These are phyloP conservation scores for Deilephila porcellus DNA, from an alignment of 2,888 invertebrate species.

Conservation along the genomic window DNA sequence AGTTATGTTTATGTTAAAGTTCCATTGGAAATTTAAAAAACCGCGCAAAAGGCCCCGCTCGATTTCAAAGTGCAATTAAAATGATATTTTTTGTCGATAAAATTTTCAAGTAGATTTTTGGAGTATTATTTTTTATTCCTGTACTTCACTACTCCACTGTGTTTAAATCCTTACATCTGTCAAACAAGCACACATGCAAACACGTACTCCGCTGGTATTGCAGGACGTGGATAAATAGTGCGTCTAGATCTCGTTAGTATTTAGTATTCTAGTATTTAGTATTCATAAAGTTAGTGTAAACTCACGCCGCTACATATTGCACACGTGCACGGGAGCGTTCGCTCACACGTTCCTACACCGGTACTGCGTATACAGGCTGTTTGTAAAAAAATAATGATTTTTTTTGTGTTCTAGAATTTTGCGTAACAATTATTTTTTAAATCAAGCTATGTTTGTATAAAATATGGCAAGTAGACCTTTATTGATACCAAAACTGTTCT, in stretches of 20 bases:
- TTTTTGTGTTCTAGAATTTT: no score
- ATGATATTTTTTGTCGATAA: no score
- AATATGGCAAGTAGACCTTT: no score
- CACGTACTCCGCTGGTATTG: conserved; percentile 44
- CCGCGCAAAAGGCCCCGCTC: no score
- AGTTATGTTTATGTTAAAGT: no score
- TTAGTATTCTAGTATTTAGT: conserved; percentile 42
- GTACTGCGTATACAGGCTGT: neutral
- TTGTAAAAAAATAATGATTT: neutral
- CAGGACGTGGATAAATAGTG: conserved; percentile 51
- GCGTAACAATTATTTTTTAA: no score
- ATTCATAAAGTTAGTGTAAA: conserved; percentile 52
- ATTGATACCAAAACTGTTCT: no score
- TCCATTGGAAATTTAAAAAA: no score
- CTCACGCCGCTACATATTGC: conserved; percentile 44
- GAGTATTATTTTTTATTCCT: neutral
- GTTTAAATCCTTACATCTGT: neutral
- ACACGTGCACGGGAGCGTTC: conserved; percentile 40
- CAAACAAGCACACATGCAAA: neutral
- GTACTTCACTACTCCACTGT: neutral
- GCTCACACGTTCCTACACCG: conserved; percentile 41
- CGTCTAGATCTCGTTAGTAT: conserved; percentile 46
- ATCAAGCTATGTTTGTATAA: no score
- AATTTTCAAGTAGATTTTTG: no score
- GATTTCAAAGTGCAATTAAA: no score